These are phyloP conservation scores for Caenorhabditis sinica DNA, from an alignment of 2,888 invertebrate species.

Conservation along the genomic window DNA sequence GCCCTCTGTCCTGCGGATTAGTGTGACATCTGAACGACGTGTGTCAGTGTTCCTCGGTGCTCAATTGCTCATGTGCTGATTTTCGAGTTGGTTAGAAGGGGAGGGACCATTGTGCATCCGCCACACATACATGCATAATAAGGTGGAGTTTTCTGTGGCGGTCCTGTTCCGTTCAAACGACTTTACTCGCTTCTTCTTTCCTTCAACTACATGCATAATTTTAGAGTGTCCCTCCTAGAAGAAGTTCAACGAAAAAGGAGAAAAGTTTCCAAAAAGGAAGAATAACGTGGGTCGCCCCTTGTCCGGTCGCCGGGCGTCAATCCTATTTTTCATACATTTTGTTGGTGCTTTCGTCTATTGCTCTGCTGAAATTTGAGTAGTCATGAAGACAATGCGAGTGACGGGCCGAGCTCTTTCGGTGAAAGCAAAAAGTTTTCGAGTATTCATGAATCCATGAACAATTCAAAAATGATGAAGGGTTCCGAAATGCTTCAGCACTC, in stretches of 20 bases:
- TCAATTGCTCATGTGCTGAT: constrained; percentile 65
- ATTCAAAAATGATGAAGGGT: constrained; percentile 59
- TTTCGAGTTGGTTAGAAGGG: constrained; percentile 52
- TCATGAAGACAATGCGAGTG: constrained; percentile 55
- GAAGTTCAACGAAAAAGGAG: constrained; percentile 7
- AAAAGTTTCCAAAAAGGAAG: constrained; percentile 45
- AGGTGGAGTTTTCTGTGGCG: constrained; percentile 62
- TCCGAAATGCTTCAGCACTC: constrained; percentile 61
- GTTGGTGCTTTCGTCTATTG: constrained; percentile 45
- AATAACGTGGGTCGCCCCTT: constrained; percentile 4
- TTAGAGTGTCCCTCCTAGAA: constrained; percentile 32
- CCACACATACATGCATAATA: constrained; percentile 67
- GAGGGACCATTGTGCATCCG: constrained; percentile 59
- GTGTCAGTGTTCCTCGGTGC: constrained; percentile 36
- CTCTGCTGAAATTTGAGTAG: constrained; percentile 64
- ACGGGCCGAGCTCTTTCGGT: constrained; percentile 14
- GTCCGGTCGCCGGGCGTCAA: neutral
- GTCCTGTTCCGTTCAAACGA: constrained; percentile 58
- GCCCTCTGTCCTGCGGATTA: constrained; percentile 40
- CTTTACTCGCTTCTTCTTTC: constrained; percentile 45
- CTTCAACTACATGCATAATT: constrained; percentile 67
- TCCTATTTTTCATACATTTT: constrained; percentile 64
- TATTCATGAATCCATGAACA: constrained; percentile 61
- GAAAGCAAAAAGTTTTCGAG: constrained; percentile 58
- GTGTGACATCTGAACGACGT: constrained; percentile 61